Conservation (phyloP, 1,140 invertebrate genomes). For the Anadara kagoshimensis region DNA sequence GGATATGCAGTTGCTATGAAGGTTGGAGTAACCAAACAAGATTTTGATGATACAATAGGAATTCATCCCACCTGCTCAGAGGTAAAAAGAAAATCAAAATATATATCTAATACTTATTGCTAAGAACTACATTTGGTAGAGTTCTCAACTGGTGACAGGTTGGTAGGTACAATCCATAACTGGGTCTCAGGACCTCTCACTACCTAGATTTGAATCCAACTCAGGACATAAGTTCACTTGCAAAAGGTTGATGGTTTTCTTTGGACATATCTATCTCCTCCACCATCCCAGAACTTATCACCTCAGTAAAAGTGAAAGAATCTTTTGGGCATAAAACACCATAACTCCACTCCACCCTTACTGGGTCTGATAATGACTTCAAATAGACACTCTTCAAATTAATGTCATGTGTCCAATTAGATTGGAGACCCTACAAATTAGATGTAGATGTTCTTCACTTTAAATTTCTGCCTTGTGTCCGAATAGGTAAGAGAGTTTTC, state of each 20-base stretch:
- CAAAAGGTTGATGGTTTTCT: background rate
- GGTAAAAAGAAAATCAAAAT: conserved; percentile 73
- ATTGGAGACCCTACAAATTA: no score
- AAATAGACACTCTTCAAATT: no score
- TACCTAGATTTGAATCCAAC: background rate
- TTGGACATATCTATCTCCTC: no score
- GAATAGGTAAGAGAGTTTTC: no score
- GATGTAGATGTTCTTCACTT: no score
- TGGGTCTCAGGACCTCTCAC: background rate
- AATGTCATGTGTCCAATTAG: no score
- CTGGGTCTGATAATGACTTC: no score
- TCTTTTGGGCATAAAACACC: no score
- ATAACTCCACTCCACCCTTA: no score
- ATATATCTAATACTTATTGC: background rate
- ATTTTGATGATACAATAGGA: conserved; percentile 92
- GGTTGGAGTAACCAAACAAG: conserved; percentile 90
- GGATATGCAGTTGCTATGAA: conserved; percentile 85
- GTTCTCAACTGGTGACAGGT: background rate
- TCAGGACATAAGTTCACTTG: background rate
- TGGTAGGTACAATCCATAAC: background rate
- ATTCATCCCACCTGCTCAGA: conserved; percentile 98
- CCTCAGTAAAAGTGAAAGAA: no score
- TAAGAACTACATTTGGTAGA: background rate
- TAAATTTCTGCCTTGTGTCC: no score
- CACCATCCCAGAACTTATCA: no score